A percentile compares a stretch with the other conserved stretches of the same genome.
phyloP scores from a whole-genome alignment of 2,797 vertebrate species.

The Dendrocincla tyrannina region DNA sequence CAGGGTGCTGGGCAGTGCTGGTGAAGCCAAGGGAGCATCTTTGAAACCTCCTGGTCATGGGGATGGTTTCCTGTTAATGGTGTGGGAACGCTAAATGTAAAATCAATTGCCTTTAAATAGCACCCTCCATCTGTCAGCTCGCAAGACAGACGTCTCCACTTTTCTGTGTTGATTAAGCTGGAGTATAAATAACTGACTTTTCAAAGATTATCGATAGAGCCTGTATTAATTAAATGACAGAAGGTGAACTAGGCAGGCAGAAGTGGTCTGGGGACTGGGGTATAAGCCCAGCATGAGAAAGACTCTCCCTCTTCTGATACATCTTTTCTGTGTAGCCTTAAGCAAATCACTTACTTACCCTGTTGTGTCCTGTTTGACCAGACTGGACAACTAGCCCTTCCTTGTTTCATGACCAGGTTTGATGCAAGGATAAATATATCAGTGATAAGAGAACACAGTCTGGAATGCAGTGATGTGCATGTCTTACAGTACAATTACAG shows the following conservation, averaged over 20 bases:
- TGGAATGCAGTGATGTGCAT: neutral
- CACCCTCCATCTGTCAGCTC: neutral
- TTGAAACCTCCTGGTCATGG: neutral
- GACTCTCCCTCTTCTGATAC: rapidly evolving
- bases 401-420: neutral
- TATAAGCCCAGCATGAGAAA: neutral
- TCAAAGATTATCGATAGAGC: neutral
- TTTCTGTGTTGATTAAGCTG: neutral
- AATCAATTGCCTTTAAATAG: neutral
- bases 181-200: neutral
- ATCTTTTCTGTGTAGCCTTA: neutral
- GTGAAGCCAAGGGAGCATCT: neutral
- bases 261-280: neutral
- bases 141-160: neutral
- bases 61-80: neutral
- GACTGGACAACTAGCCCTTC: neutral
- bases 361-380: neutral
- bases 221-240: neutral
- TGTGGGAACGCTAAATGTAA: neutral
- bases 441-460: neutral
- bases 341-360: neutral
- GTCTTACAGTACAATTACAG: neutral
- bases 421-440: neutral
- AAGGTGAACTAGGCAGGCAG: neutral
- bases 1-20: neutral